Conservation (phyloP, 2,888 invertebrate species). For the Xestia c-nigrum region DNA sequence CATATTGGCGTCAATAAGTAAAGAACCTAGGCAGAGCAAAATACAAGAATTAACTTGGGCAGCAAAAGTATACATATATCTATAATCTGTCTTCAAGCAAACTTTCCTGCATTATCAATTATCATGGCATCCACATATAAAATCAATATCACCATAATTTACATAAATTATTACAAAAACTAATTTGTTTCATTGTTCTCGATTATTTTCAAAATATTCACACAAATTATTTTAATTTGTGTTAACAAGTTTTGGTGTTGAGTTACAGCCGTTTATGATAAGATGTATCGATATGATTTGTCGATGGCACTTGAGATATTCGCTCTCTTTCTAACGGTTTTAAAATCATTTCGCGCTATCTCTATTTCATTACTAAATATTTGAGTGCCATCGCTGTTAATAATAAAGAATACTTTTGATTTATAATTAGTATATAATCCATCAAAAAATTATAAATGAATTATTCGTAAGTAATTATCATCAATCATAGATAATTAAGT, state of each 20-base stretch:
- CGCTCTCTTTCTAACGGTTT: conserved; percentile 1
- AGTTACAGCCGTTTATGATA: conserved; percentile 24
- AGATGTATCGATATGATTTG: conserved; percentile 38
- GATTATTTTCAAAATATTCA: conserved; percentile 29
- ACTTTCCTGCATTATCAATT: conserved; percentile 22
- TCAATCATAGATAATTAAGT: conserved; percentile 18
- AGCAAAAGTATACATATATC: background rate
- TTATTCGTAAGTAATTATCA: conserved; percentile 18
- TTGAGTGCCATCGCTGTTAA: background rate
- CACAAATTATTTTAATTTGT: conserved; percentile 40
- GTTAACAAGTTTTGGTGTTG: conserved; percentile 45
- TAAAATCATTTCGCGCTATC: conserved; percentile 1
- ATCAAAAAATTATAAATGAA: background rate
- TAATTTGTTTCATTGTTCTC: conserved; percentile 10
- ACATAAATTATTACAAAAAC: conserved; percentile 39
- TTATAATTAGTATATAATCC: conserved; percentile 1
- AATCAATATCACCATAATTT: conserved; percentile 26
- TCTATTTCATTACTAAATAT: background rate
- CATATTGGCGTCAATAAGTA: background rate
- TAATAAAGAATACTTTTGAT: conserved; percentile 23
- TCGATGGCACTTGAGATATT: background rate
- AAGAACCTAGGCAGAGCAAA: no score
- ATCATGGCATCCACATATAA: conserved; percentile 28
- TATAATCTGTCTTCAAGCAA: conserved; percentile 11
- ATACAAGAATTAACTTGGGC: background rate